Conservation (phyloP, 2,113 vertebrate genomes). For the Prionailurus viverrinus region DNA sequence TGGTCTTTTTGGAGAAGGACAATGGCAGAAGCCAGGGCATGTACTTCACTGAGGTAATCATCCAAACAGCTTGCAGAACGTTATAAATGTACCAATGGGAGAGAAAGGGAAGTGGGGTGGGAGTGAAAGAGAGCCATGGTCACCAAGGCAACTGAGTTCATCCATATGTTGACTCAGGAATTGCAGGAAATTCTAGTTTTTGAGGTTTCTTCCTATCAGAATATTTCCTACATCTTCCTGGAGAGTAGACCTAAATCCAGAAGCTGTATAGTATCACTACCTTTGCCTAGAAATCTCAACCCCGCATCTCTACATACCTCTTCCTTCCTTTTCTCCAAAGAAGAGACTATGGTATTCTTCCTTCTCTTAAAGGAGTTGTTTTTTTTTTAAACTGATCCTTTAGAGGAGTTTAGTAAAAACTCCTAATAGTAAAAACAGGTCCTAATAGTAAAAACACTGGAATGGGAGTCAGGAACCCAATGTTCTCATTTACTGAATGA, state of each 20-base stretch:
- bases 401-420: background rate
- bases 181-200: conserved; percentile 71
- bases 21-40: background rate
- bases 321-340: conserved; percentile 28
- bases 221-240: background rate
- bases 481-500: conserved; percentile 30
- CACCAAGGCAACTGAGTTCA: conserved; percentile 75
- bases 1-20: background rate
- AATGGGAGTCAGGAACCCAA: background rate
- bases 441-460: conserved; percentile 40
- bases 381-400: background rate
- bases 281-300: conserved; percentile 28
- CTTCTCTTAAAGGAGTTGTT: background rate
- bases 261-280: background rate
- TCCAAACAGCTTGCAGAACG: background rate
- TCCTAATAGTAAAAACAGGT: conserved; percentile 42
- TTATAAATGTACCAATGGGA: background rate
- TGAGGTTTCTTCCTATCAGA: conserved; percentile 51
- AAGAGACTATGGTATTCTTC: background rate
- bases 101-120: background rate
- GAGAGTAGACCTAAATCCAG: background rate
- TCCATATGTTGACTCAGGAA: conserved; percentile 37
- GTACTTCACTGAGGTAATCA: background rate
- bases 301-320: background rate
- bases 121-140: background rate